Conservation (phyloP, 2,888 invertebrate genomes). For the Encarsia formosa region DNA sequence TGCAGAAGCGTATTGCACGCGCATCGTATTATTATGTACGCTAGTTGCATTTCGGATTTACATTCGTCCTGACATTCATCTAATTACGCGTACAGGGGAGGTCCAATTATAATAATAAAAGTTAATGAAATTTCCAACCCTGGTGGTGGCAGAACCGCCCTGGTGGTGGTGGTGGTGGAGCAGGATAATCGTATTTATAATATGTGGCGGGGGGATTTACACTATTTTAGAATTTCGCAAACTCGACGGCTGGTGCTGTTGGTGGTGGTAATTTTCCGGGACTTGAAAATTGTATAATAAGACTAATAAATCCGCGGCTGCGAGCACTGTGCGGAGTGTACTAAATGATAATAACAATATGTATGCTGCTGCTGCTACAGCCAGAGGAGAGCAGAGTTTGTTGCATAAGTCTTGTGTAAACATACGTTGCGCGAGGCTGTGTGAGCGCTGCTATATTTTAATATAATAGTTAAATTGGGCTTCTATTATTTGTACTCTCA, state of each 20-base stretch:
- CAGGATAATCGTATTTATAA: no score
- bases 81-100: slow-evolving; percentile 23
- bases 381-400: not conserved
- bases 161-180: no score
- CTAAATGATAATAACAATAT: slow-evolving; percentile 25
- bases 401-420: slow-evolving; percentile 28
- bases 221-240: no score
- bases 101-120: slow-evolving; percentile 26
- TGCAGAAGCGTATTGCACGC: slow-evolving; percentile 25
- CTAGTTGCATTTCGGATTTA: slow-evolving; percentile 28
- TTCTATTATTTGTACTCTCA: no score
- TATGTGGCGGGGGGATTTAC: no score
- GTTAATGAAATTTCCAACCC: slow-evolving; percentile 29
- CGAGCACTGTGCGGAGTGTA: no score
- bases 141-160: no score
- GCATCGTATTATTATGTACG: slow-evolving; percentile 26
- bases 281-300: slow-evolving; percentile 23
- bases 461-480: slow-evolving; percentile 24
- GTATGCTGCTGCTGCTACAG: slow-evolving; percentile 1
- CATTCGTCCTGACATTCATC: slow-evolving; percentile 26
- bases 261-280: slow-evolving; percentile 25
- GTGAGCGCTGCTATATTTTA: slow-evolving; percentile 7
- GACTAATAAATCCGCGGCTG: slow-evolving; percentile 24
- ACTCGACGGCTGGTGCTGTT: no score
- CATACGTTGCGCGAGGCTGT: not conserved